Percentiles rank a stretch among this genome's conserved stretches.
Evolutionary conservation across 2,888 invertebrate species (phyloP).

Genomic region (Apoda limacodes): DNA sequence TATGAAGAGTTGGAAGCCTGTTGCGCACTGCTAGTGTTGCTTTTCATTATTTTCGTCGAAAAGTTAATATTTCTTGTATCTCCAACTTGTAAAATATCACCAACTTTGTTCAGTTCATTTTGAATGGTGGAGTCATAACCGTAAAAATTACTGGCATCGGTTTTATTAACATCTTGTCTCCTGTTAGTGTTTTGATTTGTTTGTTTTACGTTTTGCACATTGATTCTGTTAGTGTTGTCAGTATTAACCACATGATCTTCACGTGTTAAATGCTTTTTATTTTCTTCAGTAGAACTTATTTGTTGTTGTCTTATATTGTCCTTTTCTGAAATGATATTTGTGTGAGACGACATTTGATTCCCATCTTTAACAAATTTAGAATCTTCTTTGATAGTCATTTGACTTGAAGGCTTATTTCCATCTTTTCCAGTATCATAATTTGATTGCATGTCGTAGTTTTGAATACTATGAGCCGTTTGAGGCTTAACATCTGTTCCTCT

Average conservation of each 20-base stretch:
- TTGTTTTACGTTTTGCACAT: slow-evolving; percentile 6
- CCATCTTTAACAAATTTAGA: slow-evolving; percentile 54
- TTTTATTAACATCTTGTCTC: slow-evolving; percentile 40
- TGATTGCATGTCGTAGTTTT: slow-evolving; percentile 64
- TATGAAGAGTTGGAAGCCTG: slow-evolving; percentile 74
- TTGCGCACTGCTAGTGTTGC: slow-evolving; percentile 67
- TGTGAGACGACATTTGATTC: slow-evolving; percentile 46
- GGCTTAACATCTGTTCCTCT: slow-evolving; percentile 71
- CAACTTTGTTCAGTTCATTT: slow-evolving; percentile 55
- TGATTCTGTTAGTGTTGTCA: slow-evolving; percentile 19
- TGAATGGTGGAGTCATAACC: slow-evolving; percentile 57
- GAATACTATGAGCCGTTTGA: slow-evolving; percentile 63
- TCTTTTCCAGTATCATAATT: slow-evolving; percentile 69
- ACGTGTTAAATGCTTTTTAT: slow-evolving; percentile 17
- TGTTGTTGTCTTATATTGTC: slow-evolving; percentile 48
- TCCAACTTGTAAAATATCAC: slow-evolving; percentile 49
- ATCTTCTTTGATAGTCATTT: slow-evolving; percentile 45
- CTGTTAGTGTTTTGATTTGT: slow-evolving; percentile 22
- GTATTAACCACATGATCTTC: slow-evolving; percentile 18
- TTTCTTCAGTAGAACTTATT: slow-evolving; percentile 36
- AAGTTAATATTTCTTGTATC: slow-evolving; percentile 47
- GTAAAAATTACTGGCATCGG: slow-evolving; percentile 58
- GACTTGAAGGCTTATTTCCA: slow-evolving; percentile 53
- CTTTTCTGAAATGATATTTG: slow-evolving; percentile 49
- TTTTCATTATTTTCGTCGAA: slow-evolving; percentile 64